These are phyloP conservation scores for Equus quagga DNA, from an alignment of 2,113 vertebrate species.

Conservation along the genomic window DNA sequence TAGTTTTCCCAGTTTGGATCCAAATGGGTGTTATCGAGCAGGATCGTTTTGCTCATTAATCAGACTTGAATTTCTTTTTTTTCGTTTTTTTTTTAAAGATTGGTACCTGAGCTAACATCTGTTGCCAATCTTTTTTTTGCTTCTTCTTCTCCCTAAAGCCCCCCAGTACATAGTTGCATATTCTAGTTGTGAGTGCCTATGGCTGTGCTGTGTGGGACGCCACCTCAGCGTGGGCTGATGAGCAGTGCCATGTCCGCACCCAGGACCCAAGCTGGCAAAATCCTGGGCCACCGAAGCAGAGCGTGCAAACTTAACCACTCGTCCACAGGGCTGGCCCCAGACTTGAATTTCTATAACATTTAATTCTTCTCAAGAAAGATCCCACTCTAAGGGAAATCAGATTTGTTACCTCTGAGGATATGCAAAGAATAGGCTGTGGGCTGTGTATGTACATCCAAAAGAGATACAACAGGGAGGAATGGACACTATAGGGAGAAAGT, in stretches of 20 bases:
- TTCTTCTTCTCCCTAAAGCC: too few species aligned
- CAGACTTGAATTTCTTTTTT: background rate
- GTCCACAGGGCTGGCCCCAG: background rate
- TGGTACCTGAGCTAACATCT: too few species aligned
- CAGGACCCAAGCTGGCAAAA: too few species aligned
- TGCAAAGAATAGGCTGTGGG: background rate
- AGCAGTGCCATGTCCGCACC: too few species aligned
- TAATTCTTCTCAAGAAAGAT: conserved; percentile 33
- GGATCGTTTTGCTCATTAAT: background rate
- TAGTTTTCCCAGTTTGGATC: background rate
- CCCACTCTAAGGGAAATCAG: background rate
- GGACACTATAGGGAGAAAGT: background rate
- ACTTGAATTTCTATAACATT: background rate
- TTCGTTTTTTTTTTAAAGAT: too few species aligned
- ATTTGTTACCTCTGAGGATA: background rate
- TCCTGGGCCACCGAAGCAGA: too few species aligned
- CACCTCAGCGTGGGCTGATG: too few species aligned
- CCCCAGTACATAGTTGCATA: too few species aligned
- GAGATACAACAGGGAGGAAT: background rate
- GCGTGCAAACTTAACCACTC: too few species aligned
- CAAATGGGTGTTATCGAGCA: background rate
- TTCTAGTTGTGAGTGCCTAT: too few species aligned
- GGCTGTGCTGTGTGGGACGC: too few species aligned
- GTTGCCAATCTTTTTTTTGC: too few species aligned
- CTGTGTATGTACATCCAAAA: background rate